Percentiles rank a stretch among this genome's conserved stretches.
phyloP scores from a whole-genome alignment of 2,888 invertebrate species.

The Argyresthia albistria region DNA sequence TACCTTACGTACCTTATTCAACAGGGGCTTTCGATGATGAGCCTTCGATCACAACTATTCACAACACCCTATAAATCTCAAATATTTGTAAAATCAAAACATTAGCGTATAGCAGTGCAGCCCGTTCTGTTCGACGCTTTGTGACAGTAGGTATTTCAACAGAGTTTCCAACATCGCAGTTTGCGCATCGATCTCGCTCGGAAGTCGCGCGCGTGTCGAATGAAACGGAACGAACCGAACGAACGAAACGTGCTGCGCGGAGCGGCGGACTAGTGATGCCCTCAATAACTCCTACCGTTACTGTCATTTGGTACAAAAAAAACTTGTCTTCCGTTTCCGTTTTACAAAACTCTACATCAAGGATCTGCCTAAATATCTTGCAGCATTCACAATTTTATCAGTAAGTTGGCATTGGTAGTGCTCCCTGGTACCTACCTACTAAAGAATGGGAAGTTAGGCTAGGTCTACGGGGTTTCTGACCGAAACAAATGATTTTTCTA shows the following conservation, averaged over 20 bases:
- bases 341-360: too few species aligned
- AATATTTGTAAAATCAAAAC: conserved; percentile 23
- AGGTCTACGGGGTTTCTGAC: too few species aligned
- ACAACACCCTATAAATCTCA: conserved; percentile 15
- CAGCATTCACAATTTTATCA: too few species aligned
- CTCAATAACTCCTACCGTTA: background rate
- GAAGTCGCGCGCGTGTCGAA: conserved; percentile 27
- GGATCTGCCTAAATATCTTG: too few species aligned
- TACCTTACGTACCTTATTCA: conserved; percentile 44
- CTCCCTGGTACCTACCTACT: too few species aligned
- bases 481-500: too few species aligned
- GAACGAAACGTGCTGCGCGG: conserved; percentile 18
- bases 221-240: conserved; percentile 12
- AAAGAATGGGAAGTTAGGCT: too few species aligned
- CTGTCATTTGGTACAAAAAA: too few species aligned
- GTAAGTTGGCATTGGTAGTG: too few species aligned
- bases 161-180: conserved; percentile 31
- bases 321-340: too few species aligned
- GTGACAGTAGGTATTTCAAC: conserved; percentile 6
- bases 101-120: conserved; percentile 29
- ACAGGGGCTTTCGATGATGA: background rate
- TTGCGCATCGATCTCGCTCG: conserved; percentile 43
- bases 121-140: conserved; percentile 35
- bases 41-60: conserved; percentile 6
- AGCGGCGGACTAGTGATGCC: conserved; percentile 12